These are phyloP conservation scores for Aurelia aurita complex sp. Pacific DNA, from an alignment of 30 jellyfish, hydroid and myxozoan genomes.

Conservation along the genomic window DNA sequence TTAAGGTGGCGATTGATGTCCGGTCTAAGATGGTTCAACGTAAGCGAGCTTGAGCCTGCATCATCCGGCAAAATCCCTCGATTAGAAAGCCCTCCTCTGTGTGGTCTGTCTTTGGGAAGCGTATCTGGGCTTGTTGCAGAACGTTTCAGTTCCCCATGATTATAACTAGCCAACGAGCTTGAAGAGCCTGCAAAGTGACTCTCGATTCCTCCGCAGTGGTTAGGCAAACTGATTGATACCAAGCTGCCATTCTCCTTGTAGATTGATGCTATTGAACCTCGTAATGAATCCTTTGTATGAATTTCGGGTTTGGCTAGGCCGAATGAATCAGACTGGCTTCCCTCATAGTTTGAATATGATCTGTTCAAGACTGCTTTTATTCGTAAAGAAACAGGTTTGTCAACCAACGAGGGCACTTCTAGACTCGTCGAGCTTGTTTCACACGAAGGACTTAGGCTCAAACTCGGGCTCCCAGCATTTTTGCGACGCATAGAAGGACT, in stretches of 20 bases:
- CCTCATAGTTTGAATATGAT: constrained; percentile 34
- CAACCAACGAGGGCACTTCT: background rate
- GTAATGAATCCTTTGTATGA: too few species aligned
- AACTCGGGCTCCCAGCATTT: background rate
- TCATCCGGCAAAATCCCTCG: background rate
- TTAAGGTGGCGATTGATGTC: constrained; percentile 18
- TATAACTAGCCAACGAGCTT: background rate
- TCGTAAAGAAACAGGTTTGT: constrained; percentile 16
- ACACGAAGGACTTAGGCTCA: constrained; percentile 18
- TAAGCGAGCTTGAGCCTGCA: background rate
- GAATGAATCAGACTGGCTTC: constrained; percentile 25
- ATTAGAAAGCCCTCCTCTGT: background rate
- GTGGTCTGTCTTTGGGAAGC: background rate
- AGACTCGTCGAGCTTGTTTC: constrained; percentile 38
- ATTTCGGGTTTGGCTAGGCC: constrained; percentile 5
- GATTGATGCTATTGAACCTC: too few species aligned
- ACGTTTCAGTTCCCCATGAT: background rate
- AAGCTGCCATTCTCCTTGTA: too few species aligned
- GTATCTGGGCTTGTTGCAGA: constrained; percentile 6
- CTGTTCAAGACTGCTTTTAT: constrained; percentile 36
- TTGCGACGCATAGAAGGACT: constrained; percentile 26
- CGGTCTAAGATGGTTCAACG: constrained; percentile 5
- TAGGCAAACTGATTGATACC: too few species aligned
- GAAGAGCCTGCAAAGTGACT: too few species aligned
- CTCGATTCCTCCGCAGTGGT: too few species aligned